Conservation (phyloP, 2,113 vertebrate species). For the Naja naja region DNA sequence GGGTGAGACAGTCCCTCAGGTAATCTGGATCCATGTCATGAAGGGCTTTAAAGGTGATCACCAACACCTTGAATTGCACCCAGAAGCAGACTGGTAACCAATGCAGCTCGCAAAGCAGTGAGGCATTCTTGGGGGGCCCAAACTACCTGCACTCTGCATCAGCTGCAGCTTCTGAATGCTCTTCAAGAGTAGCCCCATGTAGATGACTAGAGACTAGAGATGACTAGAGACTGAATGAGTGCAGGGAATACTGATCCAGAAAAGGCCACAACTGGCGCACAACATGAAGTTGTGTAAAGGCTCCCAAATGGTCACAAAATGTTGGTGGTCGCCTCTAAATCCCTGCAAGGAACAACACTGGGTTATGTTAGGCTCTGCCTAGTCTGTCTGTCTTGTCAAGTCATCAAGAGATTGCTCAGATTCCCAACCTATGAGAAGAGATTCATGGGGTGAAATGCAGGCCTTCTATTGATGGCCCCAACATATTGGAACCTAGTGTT, state of each 20-base stretch:
- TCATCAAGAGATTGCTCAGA: neutral
- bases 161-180: neutral
- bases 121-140: neutral
- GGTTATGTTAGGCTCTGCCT: neutral
- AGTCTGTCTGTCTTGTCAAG: neutral
- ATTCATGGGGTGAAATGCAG: neutral
- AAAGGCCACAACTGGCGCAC: too few species aligned
- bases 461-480: neutral
- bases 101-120: neutral
- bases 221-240: too few species aligned
- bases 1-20: neutral
- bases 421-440: neutral
- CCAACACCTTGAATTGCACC: neutral
- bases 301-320: neutral
- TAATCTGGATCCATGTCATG: neutral
- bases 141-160: neutral
- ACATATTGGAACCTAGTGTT: neutral
- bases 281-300: neutral
- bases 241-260: too few species aligned
- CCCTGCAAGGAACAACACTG: neutral
- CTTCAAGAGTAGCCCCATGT: too few species aligned
- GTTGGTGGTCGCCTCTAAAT: neutral
- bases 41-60: neutral
- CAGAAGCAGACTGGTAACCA: neutral
- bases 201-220: too few species aligned